Evolutionary conservation across 2,113 vertebrate species (phyloP).

Genomic region (Hypanus sabinus): DNA sequence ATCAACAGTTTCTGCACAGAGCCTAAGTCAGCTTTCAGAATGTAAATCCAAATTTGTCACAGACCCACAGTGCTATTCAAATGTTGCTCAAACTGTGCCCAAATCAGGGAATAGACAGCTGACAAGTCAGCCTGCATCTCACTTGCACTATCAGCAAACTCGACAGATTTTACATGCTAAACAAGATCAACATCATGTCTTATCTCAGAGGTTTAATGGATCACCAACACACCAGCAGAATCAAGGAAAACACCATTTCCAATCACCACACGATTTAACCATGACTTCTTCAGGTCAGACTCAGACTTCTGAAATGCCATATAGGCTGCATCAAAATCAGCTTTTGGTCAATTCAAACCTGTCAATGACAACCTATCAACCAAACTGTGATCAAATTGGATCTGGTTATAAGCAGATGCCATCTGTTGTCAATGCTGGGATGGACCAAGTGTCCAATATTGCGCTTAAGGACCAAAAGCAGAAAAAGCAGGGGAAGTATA

Average conservation of each 20-base stretch:
- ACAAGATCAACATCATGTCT: conserved; percentile 52
- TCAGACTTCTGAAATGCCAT: conserved; percentile 66
- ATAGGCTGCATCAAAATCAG: conserved; percentile 75
- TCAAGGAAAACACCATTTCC: conserved; percentile 65
- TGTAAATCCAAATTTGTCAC: conserved; percentile 61
- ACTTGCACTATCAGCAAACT: conserved; percentile 47
- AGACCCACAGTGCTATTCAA: conserved; percentile 61
- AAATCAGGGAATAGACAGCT: conserved; percentile 52
- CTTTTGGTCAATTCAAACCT: conserved; percentile 70
- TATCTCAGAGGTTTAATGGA: conserved; percentile 56
- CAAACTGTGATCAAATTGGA: conserved; percentile 68
- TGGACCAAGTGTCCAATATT: conserved; percentile 75
- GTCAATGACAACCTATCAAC: conserved; percentile 68
- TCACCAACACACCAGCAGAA: conserved; percentile 54
- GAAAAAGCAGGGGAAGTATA: conserved; percentile 93
- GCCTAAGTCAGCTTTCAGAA: conserved; percentile 55
- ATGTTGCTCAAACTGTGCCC: conserved; percentile 52
- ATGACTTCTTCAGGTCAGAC: conserved; percentile 62
- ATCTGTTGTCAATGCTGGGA: conserved; percentile 70
- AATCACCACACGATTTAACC: conserved; percentile 68
- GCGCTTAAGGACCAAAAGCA: conserved; percentile 87
- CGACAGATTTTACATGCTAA: conserved; percentile 46
- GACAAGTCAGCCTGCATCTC: conserved; percentile 50
- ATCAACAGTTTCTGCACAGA: conserved; percentile 52
- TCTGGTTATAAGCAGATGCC: conserved; percentile 73